Conservation (phyloP, 1,140 invertebrate genomes). For the Diorhabda carinulata region DNA sequence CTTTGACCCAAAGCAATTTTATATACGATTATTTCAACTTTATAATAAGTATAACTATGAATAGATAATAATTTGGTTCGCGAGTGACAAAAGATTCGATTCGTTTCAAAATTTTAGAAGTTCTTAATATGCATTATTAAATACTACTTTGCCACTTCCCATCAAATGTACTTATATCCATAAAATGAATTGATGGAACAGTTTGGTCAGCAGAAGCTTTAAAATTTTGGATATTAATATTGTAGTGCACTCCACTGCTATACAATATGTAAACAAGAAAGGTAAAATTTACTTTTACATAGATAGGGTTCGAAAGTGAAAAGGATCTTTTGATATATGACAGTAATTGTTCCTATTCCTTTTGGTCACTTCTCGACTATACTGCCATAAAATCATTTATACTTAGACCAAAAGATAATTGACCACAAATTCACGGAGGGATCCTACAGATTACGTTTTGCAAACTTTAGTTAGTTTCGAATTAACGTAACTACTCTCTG, state of each 20-base stretch:
- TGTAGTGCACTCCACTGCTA: not conserved
- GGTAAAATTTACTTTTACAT: conserved; percentile 19
- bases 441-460: conserved; percentile 33
- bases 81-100: too few species aligned
- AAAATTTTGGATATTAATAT: too few species aligned
- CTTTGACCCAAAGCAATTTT: too few species aligned
- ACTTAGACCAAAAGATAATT: conserved; percentile 44
- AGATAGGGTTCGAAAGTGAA: conserved; percentile 14
- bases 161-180: too few species aligned
- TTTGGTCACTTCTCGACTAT: conserved; percentile 38
- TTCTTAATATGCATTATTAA: too few species aligned
- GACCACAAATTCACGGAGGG: conserved; percentile 42
- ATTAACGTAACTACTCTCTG: conserved; percentile 27
- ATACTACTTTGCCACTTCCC: too few species aligned
- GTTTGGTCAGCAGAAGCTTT: too few species aligned
- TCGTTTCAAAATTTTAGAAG: too few species aligned
- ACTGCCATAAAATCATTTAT: conserved; percentile 45
- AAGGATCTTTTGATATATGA: conserved; percentile 38
- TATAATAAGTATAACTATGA: too few species aligned
- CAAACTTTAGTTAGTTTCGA: conserved; percentile 35
- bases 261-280: conserved; percentile 18
- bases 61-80: too few species aligned
- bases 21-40: too few species aligned
- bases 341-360: conserved; percentile 42
- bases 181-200: too few species aligned